Base-by-base conservation (phyloP, 1,140 invertebrate species). In the Tetraneura akinire region DNA sequence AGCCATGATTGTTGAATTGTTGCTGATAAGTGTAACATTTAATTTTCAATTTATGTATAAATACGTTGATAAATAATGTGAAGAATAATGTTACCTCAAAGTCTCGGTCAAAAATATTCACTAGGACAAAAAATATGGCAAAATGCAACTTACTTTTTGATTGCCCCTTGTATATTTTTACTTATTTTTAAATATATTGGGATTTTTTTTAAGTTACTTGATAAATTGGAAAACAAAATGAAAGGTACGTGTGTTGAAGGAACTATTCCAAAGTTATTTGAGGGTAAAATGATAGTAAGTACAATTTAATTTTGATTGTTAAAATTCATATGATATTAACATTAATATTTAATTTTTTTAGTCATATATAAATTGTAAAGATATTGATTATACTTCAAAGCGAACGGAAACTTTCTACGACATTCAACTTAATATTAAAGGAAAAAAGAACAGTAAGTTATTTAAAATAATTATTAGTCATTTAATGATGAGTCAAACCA, bases 161-260 rank as follows among this genome's bases (percentile, higher is more conserved):
- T n/a, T n/a, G n/a, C n/a, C n/a, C n/a, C n/a, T n/a, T n/a, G n/a
- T n/a, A n/a, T n/a, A n/a, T n/a, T n/a, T n/a, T n/a, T n/a, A n/a
- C n/a, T n/a, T n/a, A n/a, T n/a, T n/a, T n/a, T n/a, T n/a, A n/a
- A n/a, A n/a, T n/a, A n/a, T n/a, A n/a, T n/a, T n/a, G n/a, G n/a
- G n/a, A n/a, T 80, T 80, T 83, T 83, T 81, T 86, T 87, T 51
- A 84, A 93, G 91, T 88, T 98, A 47, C 87, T 99, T 80, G 98
- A 99, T 86, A 99, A 99, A 87, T 89, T 99, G 84, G 98, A 99
- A 86, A 97, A 93, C 82, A 99, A 99, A 88, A 99, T 99, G 98
- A 99, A 99, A 87, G 94, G 91, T 70, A 96, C 94, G 1, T 96
- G 94, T 86, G 96, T 98, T 3, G 97, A 98, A 87, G 96, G 96